Evolutionary conservation across 2,888 invertebrate genomes (phyloP).

Genomic region (Drosophila sordidula): DNA sequence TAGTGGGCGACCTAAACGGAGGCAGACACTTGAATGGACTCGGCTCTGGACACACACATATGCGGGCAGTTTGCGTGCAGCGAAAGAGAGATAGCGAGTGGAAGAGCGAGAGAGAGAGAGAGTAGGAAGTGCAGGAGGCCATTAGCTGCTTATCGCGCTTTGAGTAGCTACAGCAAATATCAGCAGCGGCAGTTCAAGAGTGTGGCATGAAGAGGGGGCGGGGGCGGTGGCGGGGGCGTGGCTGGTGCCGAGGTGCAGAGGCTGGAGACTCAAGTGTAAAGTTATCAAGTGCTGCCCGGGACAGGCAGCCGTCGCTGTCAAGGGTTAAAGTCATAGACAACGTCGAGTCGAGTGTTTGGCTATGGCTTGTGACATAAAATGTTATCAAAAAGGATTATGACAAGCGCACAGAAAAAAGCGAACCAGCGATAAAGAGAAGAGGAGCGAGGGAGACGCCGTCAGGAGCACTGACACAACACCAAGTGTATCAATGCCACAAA

Average conservation of each 20-base stretch:
- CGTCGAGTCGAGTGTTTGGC: constrained; percentile 77
- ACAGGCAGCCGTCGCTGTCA: constrained; percentile 56
- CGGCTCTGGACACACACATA: constrained; percentile 30
- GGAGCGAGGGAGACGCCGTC: constrained; percentile 5
- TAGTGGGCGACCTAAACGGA: constrained; percentile 46
- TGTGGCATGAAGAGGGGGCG: background rate
- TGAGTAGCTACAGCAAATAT: constrained; percentile 55
- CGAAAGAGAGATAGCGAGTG: constrained; percentile 17
- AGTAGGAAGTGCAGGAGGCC: constrained; percentile 50
- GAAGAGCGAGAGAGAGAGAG: background rate
- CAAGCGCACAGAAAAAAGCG: constrained; percentile 53
- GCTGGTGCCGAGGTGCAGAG: background rate
- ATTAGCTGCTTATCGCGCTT: constrained; percentile 77
- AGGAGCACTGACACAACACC: background rate
- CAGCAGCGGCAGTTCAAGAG: background rate
- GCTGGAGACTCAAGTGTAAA: constrained; percentile 67
- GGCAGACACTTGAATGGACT: constrained; percentile 50
- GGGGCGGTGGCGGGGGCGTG: background rate
- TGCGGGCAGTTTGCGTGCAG: constrained; percentile 59
- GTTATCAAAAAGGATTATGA: constrained; percentile 80
- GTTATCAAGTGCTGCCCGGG: constrained; percentile 72
- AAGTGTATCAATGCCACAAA: constrained; percentile 71
- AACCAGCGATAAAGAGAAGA: background rate
- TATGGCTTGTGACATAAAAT: constrained; percentile 77
- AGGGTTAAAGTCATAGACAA: constrained; percentile 76